Evolutionary conservation across 92 coral and sea anemone genomes (phyloP), one percentile per base, ranked within the genome.

Genomic region (Zoanthus gigantus): DNA sequence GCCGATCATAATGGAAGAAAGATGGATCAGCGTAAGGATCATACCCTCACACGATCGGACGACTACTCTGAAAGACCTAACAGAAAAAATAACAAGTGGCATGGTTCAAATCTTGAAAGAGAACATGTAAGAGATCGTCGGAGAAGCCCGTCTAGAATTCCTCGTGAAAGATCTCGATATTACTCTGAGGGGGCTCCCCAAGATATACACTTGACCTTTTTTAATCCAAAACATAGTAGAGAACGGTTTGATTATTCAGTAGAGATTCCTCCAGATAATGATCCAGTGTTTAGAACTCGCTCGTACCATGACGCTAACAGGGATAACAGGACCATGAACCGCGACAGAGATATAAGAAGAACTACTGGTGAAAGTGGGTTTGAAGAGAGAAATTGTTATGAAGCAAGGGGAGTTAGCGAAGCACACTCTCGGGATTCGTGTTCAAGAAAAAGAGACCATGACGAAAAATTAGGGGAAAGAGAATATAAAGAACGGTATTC

Each of bases 111-210:
- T 44, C 29, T n/a, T 53, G 75, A 46, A 16, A 66, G 44, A 29
- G 5, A 53, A 17, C 34, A 16, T 1, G 6, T 23, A 8, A 16
- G 45, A 63, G 74, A 65, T 17, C 85, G 18, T 29, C 74, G 17
- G 23, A 23, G 74, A 42, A 78, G 71, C 71, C 83, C 83, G 4
- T 15, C 50, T 13, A 58, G 83, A 37, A 12, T 63, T n/a, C 7
- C 7, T 31, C 17, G 15, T 18, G 32, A 81, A 23, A 5, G 75
- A 81, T 6, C 17, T 8, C 85, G 17, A 78, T 52, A 46, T 16
- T 78, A 31, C 5, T 60, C 83, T 11, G 81, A 48, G 1, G 17
- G 16, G 10, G 72, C 5, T 60, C 76, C 85, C 5, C 56, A 32
- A 45, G 58, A 81, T 32, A 32, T 45, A 46, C 85, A 66, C 71